These are phyloP conservation scores for Acanthopleura granulata DNA, from an alignment of 2,888 invertebrate species.

Conservation along the genomic window DNA sequence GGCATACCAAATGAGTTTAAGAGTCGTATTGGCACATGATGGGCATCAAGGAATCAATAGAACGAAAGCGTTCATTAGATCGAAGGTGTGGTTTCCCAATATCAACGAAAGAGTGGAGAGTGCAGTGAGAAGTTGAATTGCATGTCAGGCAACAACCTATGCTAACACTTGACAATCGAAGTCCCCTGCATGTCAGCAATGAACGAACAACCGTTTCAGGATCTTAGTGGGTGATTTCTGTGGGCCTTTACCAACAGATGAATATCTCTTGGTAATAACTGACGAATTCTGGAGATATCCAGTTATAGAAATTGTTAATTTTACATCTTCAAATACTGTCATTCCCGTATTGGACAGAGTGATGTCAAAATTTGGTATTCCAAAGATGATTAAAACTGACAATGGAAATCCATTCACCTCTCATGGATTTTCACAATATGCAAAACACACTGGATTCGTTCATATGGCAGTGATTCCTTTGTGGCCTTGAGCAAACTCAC, in stretches of 20 bases:
- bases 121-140: constrained; percentile 24
- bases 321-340: constrained; percentile 18
- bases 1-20: too few species aligned
- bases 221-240: constrained; percentile 29
- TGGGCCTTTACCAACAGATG: constrained; percentile 24
- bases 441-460: neutral
- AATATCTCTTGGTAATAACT: constrained; percentile 27
- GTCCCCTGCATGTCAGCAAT: constrained; percentile 26
- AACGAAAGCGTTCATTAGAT: constrained; percentile 36
- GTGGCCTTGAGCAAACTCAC: constrained; percentile 24
- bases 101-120: constrained; percentile 32
- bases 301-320: constrained; percentile 20
- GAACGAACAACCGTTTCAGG: constrained; percentile 24
- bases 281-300: constrained; percentile 30
- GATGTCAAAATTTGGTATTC: constrained; percentile 21
- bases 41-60: constrained; percentile 41
- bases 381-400: constrained; percentile 23
- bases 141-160: constrained; percentile 24
- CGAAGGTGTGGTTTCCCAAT: constrained; percentile 41
- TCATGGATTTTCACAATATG: neutral
- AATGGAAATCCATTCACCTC: constrained; percentile 24
- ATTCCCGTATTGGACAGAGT: constrained; percentile 29
- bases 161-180: constrained; percentile 19
- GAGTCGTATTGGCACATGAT: constrained; percentile 38
- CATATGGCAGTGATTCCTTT: constrained; percentile 18